A percentile compares a stretch with the other conserved stretches of the same genome.
Conservation (phyloP, 2,113 vertebrate species). For the Australoheros scitulus region DNA sequence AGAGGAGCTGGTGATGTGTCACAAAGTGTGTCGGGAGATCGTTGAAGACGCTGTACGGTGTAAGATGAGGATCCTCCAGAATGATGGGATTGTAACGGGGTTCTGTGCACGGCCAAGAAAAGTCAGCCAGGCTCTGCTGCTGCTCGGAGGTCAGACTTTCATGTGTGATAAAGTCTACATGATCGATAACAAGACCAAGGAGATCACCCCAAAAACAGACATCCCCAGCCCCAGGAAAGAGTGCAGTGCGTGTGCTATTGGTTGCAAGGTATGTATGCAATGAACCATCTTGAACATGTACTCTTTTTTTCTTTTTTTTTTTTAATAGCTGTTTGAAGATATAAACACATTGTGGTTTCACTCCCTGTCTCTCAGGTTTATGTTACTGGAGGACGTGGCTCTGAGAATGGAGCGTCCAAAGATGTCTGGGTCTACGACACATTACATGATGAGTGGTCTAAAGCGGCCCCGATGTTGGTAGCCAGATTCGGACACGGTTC, state of each 20-base stretch:
- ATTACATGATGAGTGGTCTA: constrained; percentile 86
- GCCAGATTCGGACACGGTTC: constrained; percentile 86
- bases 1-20: constrained; percentile 83
- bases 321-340: neutral
- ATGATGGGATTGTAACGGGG: constrained; percentile 84
- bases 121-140: constrained; percentile 84
- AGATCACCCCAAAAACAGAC: constrained; percentile 86
- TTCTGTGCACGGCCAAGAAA: constrained; percentile 86
- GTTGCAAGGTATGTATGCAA: constrained; percentile 79
- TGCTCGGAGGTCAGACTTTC: constrained; percentile 86
- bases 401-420: constrained; percentile 86
- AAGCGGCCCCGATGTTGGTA: constrained; percentile 84
- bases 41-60: constrained; percentile 85
- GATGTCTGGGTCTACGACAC: constrained; percentile 89
- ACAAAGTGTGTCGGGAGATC: constrained; percentile 83
- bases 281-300: neutral
- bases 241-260: constrained; percentile 87
- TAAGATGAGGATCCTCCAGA: constrained; percentile 87
- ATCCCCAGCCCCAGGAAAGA: constrained; percentile 87
- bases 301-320: neutral
- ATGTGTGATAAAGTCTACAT: constrained; percentile 89
- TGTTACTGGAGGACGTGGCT: constrained; percentile 84
- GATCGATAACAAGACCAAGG: constrained; percentile 85
- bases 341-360: neutral
- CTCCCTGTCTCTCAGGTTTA: constrained; percentile 70